Conservation (phyloP, 2,113 vertebrate species). For the Gavialis gangeticus region DNA sequence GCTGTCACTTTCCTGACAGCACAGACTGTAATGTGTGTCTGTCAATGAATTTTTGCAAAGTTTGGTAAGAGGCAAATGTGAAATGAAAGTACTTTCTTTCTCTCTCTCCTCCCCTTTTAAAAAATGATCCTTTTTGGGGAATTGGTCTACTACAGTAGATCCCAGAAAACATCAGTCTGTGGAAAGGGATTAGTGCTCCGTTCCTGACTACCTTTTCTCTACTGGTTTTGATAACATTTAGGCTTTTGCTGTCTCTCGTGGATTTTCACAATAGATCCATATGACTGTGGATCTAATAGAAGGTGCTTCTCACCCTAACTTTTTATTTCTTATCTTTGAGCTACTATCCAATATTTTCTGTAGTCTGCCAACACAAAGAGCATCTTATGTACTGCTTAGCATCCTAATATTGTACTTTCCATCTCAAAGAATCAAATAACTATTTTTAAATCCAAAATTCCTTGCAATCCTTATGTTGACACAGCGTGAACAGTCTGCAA, state of each 20-base stretch:
- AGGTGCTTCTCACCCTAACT: neutral
- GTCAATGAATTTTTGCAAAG: conserved; percentile 16
- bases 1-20: conserved; percentile 59
- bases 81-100: neutral
- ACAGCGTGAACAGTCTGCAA: neutral
- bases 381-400: neutral
- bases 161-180: neutral
- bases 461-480: neutral
- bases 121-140: neutral
- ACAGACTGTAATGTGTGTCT: conserved; percentile 15
- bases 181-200: neutral
- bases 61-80: conserved; percentile 23
- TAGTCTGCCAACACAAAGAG: neutral
- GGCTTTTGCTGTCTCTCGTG: neutral
- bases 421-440: neutral
- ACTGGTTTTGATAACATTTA: neutral
- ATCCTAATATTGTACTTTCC: neutral
- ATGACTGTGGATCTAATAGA: neutral
- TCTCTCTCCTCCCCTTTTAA: neutral
- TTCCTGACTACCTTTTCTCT: neutral
- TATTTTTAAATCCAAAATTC: neutral
- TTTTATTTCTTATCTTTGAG: neutral
- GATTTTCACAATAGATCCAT: neutral
- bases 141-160: neutral
- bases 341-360: neutral